A percentile compares a stretch with the other conserved stretches of the same genome.
These are phyloP conservation scores for Thrips palmi DNA, from an alignment of 1,140 invertebrate species.

Conservation along the genomic window DNA sequence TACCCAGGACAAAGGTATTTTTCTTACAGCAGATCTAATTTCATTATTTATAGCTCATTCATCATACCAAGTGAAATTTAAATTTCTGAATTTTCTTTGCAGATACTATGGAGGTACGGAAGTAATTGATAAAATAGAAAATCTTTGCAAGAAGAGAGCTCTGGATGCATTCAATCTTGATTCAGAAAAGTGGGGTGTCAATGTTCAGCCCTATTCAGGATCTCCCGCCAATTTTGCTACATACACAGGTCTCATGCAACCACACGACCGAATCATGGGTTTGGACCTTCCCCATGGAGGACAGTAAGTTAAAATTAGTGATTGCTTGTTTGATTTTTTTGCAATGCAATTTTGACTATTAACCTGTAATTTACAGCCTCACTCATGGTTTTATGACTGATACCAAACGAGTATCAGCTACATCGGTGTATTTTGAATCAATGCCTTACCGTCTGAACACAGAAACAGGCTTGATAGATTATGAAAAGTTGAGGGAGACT, in stretches of 20 bases:
- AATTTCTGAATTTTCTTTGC: neutral
- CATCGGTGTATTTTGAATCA: constrained; percentile 46
- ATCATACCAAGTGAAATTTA: neutral
- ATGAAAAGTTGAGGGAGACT: constrained; percentile 36
- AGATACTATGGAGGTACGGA: constrained; percentile 52
- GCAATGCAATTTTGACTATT: constrained; percentile 2
- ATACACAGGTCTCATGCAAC: constrained; percentile 34
- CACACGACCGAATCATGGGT: constrained; percentile 47
- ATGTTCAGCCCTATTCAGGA: constrained; percentile 46
- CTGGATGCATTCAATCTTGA: constrained; percentile 35
- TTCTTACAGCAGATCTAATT: neutral
- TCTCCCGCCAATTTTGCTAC: constrained; percentile 49
- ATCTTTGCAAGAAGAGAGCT: constrained; percentile 38
- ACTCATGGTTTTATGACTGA: constrained; percentile 29
- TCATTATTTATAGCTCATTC: neutral
- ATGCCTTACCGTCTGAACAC: constrained; percentile 43
- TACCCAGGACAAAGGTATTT: constrained; percentile 10
- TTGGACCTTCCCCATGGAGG: constrained; percentile 46
- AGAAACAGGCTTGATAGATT: constrained; percentile 43
- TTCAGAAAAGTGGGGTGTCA: constrained; percentile 43
- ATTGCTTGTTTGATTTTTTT: neutral
- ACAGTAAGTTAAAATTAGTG: constrained; percentile 26
- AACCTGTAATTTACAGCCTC: constrained; percentile 20
- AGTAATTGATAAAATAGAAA: constrained; percentile 42
- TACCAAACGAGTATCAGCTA: constrained; percentile 35